Conservation (phyloP, 2,797 vertebrate species). For the Enteromius treurensis region DNA sequence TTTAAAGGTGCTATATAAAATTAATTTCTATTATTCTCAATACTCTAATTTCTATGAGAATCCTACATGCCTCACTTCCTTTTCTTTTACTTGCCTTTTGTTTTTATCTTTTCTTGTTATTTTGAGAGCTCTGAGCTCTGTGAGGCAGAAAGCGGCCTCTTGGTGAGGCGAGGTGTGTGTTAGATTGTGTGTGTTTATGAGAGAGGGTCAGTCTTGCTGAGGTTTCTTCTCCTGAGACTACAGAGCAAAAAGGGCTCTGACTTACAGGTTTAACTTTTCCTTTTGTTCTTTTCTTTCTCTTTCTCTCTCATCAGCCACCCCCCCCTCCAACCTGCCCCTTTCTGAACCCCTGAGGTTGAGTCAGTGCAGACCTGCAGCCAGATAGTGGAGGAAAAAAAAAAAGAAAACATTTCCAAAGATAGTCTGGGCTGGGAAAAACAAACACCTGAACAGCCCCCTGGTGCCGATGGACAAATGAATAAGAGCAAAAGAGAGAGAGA, state of each 20-base stretch:
- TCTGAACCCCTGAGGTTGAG: constrained; percentile 58
- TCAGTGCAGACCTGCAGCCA: constrained; percentile 55
- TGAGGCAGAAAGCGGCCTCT: constrained; percentile 52
- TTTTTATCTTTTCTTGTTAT: constrained; percentile 56
- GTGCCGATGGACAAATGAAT: constrained; percentile 68
- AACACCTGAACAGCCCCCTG: constrained; percentile 54
- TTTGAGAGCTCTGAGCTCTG: constrained; percentile 54
- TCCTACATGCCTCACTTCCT: constrained; percentile 54
- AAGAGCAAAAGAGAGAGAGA: constrained; percentile 48
- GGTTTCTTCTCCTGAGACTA: constrained; percentile 58
- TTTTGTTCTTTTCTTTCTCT: constrained; percentile 50
- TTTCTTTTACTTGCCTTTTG: constrained; percentile 41
- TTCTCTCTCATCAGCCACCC: constrained; percentile 37
- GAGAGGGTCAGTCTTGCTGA: constrained; percentile 42
- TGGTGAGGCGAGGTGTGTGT: constrained; percentile 44
- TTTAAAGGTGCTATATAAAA: not conserved
- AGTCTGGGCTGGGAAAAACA: constrained; percentile 62
- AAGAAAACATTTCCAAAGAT: constrained; percentile 56
- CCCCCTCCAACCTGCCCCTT: constrained; percentile 33
- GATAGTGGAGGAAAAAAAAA: constrained; percentile 33
- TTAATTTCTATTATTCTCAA: not conserved
- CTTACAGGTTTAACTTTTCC: constrained; percentile 57
- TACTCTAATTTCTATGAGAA: constrained; percentile 19
- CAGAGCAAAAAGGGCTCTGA: constrained; percentile 56
- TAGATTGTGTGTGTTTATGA: constrained; percentile 46